Conservation (phyloP, 2,797 vertebrate species). For the Chelon auratus region DNA sequence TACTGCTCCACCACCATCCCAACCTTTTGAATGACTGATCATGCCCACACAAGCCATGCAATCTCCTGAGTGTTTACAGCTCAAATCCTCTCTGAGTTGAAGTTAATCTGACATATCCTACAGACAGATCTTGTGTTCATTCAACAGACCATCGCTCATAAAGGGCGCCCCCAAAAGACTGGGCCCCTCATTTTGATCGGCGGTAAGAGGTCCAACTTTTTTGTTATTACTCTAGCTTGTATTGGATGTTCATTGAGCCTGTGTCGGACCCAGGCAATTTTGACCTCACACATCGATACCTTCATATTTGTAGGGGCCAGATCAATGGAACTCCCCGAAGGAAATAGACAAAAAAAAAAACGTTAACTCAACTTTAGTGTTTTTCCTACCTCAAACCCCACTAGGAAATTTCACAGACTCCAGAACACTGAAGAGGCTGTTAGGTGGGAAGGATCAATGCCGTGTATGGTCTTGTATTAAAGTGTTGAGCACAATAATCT, state of each 20-base stretch:
- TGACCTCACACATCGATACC: constrained; percentile 79
- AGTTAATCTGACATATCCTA: constrained; percentile 84
- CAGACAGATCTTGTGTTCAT: constrained; percentile 76
- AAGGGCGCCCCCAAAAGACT: constrained; percentile 67
- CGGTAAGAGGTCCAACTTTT: constrained; percentile 74
- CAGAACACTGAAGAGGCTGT: constrained; percentile 70
- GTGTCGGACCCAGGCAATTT: constrained; percentile 72
- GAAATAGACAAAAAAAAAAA: constrained; percentile 72
- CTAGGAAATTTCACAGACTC: constrained; percentile 76
- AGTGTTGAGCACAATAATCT: constrained; percentile 65
- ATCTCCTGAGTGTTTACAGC: constrained; percentile 78
- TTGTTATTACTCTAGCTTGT: constrained; percentile 70
- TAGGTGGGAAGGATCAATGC: constrained; percentile 71
- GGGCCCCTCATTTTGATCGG: constrained; percentile 71
- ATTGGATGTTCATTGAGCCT: constrained; percentile 70
- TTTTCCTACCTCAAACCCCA: constrained; percentile 70
- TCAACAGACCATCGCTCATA: constrained; percentile 80
- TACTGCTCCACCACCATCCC: constrained; percentile 21
- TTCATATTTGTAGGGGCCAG: constrained; percentile 75
- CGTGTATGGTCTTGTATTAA: constrained; percentile 48
- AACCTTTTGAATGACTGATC: constrained; percentile 78
- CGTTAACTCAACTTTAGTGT: constrained; percentile 69
- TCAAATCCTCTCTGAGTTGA: constrained; percentile 78
- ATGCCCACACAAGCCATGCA: constrained; percentile 73
- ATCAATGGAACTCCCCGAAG: constrained; percentile 76